These are phyloP conservation scores for Nothocercus julius DNA, from an alignment of 2,113 vertebrate genomes.

Conservation along the genomic window DNA sequence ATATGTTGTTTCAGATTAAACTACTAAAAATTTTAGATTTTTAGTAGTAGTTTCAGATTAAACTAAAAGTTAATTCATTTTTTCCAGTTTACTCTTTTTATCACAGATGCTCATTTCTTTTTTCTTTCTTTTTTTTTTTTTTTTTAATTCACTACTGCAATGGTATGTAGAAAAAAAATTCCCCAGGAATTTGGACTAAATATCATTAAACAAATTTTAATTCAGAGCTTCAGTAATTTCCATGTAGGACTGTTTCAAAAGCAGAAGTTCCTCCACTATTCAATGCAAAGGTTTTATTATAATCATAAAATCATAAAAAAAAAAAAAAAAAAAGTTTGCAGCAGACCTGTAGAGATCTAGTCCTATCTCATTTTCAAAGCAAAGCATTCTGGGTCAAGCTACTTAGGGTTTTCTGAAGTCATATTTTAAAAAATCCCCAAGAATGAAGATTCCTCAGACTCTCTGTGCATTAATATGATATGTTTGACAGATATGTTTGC, in stretches of 20 bases:
- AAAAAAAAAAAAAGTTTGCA: not conserved
- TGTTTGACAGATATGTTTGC: not conserved
- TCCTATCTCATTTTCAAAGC: not conserved
- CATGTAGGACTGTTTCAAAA: not conserved
- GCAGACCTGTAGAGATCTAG: not conserved
- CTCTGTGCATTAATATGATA: fast-evolving
- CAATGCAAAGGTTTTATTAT: not conserved
- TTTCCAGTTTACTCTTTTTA: not conserved
- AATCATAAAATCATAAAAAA: not conserved
- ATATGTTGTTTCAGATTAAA: not conserved
- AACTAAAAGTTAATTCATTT: not conserved
- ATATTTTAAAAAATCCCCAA: not conserved
- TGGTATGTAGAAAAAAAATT: not conserved
- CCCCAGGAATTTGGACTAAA: not conserved
- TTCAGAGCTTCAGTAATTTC: not conserved
- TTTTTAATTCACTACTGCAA: no score
- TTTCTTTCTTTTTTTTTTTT: no score
- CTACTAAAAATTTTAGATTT: no score
- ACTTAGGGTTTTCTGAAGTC: not conserved
- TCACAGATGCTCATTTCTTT: not conserved
- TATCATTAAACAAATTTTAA: not conserved
- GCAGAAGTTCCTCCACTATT: not conserved
- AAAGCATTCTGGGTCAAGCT: not conserved
- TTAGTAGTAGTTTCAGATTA: not conserved
- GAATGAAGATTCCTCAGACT: not conserved